These are phyloP conservation scores for Poecilia wingei DNA, from an alignment of 2,797 vertebrate species.

Conservation along the genomic window DNA sequence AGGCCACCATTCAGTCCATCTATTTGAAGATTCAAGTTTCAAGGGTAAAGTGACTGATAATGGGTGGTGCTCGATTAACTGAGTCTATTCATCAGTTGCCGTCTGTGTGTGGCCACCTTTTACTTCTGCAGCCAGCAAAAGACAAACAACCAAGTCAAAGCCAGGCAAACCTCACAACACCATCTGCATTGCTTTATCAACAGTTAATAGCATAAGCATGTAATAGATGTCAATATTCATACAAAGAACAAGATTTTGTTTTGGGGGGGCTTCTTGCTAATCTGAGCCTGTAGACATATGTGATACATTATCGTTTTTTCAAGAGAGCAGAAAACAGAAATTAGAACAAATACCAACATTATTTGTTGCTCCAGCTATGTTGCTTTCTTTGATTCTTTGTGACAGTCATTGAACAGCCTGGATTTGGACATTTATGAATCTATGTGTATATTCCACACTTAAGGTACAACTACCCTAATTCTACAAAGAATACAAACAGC, in stretches of 20 bases:
- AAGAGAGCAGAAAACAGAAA: neutral
- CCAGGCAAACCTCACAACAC: neutral
- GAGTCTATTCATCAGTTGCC: neutral
- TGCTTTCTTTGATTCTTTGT: neutral
- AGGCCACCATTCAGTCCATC: neutral
- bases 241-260: neutral
- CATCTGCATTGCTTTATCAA: constrained; percentile 9
- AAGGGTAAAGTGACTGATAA: neutral
- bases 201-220: neutral
- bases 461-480: neutral
- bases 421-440: neutral
- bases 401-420: neutral
- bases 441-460: neutral
- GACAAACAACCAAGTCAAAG: neutral
- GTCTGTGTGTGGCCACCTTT: neutral
- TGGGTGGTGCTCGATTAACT: constrained; percentile 1
- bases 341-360: neutral
- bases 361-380: neutral
- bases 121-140: neutral
- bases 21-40: neutral
- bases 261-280: neutral
- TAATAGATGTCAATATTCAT: neutral
- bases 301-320: neutral
- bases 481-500: neutral
- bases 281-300: neutral